Conservation (phyloP, 2,113 vertebrate species). For the Erinaceus europaeus region DNA sequence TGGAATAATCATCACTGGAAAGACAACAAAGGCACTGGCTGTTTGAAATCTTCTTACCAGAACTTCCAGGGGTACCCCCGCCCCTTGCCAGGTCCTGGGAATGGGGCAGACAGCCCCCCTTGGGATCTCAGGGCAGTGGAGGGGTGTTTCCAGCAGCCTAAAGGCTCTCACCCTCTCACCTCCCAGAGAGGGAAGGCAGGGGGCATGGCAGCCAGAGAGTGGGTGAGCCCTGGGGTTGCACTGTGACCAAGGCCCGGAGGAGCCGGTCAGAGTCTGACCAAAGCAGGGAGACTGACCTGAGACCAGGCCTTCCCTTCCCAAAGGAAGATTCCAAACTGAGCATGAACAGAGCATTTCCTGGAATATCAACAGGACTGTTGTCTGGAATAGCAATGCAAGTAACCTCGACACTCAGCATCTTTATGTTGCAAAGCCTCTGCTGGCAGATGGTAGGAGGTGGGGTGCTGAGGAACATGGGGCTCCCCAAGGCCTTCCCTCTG, state of each 20-base stretch:
- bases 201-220: background rate
- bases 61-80: background rate
- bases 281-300: conserved; percentile 20
- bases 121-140: background rate
- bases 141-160: background rate
- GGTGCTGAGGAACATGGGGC: rapidly evolving
- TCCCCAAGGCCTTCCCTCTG: background rate
- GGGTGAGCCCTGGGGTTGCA: too few relatives aligned
- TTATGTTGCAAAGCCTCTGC: background rate
- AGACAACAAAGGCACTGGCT: conserved; percentile 59
- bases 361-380: conserved; percentile 61
- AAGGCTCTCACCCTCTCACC: background rate
- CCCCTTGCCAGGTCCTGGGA: background rate
- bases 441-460: background rate
- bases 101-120: background rate
- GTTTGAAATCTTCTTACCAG: conserved; percentile 49
- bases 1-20: conserved; percentile 57
- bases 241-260: too few relatives aligned
- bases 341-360: conserved; percentile 24
- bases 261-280: background rate
- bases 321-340: conserved; percentile 34
- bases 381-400: conserved; percentile 55
- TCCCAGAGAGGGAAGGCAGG: background rate
- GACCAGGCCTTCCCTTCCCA: background rate
- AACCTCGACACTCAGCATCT: conserved; percentile 59